phyloP scores from a whole-genome alignment of 2,888 invertebrate species.

The Agapostemon virescens region DNA sequence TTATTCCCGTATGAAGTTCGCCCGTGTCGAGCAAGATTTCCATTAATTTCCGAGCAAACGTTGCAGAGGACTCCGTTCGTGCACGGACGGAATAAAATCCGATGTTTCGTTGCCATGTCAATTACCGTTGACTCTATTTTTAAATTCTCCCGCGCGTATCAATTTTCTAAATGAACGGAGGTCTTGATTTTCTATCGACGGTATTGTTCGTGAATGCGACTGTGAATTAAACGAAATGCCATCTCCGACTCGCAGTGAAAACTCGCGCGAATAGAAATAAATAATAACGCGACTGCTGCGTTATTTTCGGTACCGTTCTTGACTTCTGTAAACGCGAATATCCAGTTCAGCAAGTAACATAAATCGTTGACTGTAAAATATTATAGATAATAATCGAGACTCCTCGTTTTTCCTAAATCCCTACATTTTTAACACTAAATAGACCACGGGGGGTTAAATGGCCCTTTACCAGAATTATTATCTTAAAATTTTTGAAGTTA shows the following conservation, averaged over 20 bases:
- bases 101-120: neutral
- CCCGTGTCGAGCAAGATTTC: neutral
- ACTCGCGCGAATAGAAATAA: neutral
- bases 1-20: neutral
- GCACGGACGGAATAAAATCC: neutral
- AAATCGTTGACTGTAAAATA: neutral
- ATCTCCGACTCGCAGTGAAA: neutral
- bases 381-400: too few relatives aligned
- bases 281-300: neutral
- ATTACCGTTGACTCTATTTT: slow-evolving; percentile 1
- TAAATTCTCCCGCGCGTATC: neutral
- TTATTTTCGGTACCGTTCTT: neutral
- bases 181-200: neutral
- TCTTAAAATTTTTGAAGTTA: too few relatives aligned
- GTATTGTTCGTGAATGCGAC: neutral
- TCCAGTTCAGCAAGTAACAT: neutral
- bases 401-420: too few relatives aligned
- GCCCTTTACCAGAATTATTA: too few relatives aligned
- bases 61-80: neutral
- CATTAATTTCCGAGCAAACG: slow-evolving; percentile 20
- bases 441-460: too few relatives aligned
- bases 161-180: neutral
- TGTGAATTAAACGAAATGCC: neutral
- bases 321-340: neutral
- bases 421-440: too few relatives aligned